phyloP scores from a whole-genome alignment of 2,113 vertebrate species.

The Cyanistes caeruleus region DNA sequence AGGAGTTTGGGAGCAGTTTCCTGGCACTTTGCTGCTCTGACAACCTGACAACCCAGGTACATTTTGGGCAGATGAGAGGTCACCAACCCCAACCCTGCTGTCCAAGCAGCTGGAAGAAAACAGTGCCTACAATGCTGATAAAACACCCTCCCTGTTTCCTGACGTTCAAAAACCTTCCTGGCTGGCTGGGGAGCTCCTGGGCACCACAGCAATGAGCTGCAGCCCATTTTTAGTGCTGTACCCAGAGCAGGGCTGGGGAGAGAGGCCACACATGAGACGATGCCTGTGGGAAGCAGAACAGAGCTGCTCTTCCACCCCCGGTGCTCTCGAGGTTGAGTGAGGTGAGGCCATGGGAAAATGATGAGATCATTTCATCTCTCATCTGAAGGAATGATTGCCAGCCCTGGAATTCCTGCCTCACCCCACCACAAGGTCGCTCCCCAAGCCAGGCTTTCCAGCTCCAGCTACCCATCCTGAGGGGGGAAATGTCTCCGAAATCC shows the following conservation, averaged over 20 bases:
- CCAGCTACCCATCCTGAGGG: neutral
- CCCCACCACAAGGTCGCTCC: accelerated
- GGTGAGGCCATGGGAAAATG: neutral
- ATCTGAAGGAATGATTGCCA: neutral
- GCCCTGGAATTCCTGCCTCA: neutral
- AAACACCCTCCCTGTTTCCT: neutral
- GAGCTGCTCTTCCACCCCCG: neutral
- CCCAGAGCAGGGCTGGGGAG: neutral
- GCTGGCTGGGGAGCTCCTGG: neutral
- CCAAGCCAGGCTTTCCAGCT: neutral
- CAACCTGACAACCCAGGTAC: neutral
- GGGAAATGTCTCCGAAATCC: neutral
- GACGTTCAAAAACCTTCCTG: neutral
- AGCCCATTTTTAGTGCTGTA: neutral
- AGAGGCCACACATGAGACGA: neutral
- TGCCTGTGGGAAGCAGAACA: neutral
- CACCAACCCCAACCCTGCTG: neutral
- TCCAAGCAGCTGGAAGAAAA: neutral
- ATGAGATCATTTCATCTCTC: neutral
- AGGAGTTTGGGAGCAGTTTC: neutral
- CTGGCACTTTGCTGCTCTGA: neutral
- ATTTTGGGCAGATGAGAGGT: neutral
- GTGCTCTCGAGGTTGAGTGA: neutral
- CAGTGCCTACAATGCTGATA: neutral
- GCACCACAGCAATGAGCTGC: neutral